Evolutionary conservation across 1,140 invertebrate species (phyloP).

Genomic region (Lanistes nyassanus): DNA sequence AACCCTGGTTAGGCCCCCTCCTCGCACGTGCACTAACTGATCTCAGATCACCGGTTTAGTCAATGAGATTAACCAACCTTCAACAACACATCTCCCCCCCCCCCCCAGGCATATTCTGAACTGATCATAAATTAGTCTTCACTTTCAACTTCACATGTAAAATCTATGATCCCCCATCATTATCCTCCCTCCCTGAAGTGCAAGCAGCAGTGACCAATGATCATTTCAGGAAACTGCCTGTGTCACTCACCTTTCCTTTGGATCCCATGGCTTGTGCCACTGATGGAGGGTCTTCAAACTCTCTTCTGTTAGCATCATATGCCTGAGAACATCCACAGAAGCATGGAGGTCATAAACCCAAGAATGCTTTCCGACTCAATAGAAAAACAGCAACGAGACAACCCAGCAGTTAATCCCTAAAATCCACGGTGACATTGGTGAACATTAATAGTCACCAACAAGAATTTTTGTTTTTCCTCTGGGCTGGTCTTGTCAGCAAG

Average conservation of each 20-base stretch:
- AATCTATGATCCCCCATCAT: too few species aligned
- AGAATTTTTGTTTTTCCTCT: neutral
- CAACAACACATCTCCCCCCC: too few species aligned
- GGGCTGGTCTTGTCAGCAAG: too few species aligned
- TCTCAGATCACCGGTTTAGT: too few species aligned
- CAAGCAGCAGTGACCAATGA: neutral
- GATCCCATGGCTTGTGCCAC: constrained; percentile 73
- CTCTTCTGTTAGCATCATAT: constrained; percentile 73
- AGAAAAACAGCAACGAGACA: neutral
- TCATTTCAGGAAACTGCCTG: neutral
- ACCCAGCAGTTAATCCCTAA: neutral
- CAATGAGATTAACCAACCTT: too few species aligned
- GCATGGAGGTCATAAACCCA: neutral
- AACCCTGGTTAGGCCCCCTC: too few species aligned
- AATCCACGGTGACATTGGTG: neutral
- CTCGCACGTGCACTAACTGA: too few species aligned
- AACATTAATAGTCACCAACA: neutral
- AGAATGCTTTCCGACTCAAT: too few species aligned
- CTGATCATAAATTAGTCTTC: too few species aligned
- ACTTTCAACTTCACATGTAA: too few species aligned
- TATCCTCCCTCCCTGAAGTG: neutral
- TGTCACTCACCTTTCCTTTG: constrained; percentile 70
- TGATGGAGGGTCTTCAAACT: constrained; percentile 75
- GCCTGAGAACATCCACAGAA: constrained; percentile 52
- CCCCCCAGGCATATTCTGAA: too few species aligned